These are phyloP conservation scores for Aelia acuminata DNA, from an alignment of 2,888 invertebrate genomes.

Conservation along the genomic window DNA sequence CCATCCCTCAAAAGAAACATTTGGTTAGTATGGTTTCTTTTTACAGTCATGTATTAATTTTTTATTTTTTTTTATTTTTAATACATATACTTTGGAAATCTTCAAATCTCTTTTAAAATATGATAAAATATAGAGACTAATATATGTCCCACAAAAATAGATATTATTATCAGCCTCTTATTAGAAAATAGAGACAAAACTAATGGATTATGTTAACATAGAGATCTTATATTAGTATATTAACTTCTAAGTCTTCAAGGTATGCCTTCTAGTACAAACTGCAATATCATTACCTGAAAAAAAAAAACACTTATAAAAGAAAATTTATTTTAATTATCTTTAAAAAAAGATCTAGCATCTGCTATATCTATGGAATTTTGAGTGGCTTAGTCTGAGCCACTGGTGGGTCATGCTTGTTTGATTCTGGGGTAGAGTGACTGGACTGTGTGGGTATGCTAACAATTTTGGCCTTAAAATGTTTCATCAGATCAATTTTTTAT, in stretches of 20 bases:
- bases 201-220: constrained; percentile 61
- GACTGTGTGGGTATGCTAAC: too few species aligned
- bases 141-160: constrained; percentile 60
- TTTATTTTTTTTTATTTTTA: neutral
- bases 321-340: too few species aligned
- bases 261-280: constrained; percentile 52
- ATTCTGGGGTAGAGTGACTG: too few species aligned
- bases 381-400: too few species aligned
- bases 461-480: too few species aligned
- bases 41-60: constrained; percentile 45
- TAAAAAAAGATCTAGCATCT: too few species aligned
- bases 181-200: constrained; percentile 57
- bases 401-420: too few species aligned
- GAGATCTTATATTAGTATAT: constrained; percentile 58
- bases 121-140: constrained; percentile 59
- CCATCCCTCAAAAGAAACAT: constrained; percentile 45
- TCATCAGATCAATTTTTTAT: too few species aligned
- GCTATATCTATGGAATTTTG: too few species aligned
- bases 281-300: constrained; percentile 51
- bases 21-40: constrained; percentile 37
- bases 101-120: constrained; percentile 56
- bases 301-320: neutral
- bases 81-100: constrained; percentile 50
- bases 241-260: constrained; percentile 59
- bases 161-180: constrained; percentile 59